phyloP scores from a whole-genome alignment of 1,140 invertebrate species.

The Hylaeus volcanicus region DNA sequence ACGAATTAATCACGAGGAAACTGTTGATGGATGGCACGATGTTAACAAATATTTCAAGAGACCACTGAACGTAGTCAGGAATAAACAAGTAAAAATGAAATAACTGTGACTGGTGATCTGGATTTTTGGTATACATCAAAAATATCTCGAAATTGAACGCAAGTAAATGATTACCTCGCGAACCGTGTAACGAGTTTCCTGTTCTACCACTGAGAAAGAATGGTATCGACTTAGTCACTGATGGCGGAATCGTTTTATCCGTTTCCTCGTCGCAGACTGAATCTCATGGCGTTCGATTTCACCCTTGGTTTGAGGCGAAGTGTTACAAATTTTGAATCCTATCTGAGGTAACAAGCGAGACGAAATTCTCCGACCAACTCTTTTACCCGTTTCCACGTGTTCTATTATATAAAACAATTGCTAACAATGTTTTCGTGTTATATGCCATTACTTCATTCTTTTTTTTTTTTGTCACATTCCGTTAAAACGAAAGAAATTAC shows the following conservation, averaged over 20 bases:
- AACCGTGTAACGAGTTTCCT: conserved; percentile 35
- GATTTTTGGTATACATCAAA: not conserved
- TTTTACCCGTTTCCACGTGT: too few species aligned
- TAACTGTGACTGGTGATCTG: not conserved
- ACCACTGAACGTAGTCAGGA: too few species aligned
- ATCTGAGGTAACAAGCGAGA: not conserved
- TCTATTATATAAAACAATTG: not conserved
- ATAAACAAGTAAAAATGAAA: too few species aligned
- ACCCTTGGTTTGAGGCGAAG: not conserved
- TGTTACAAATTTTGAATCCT: conserved; percentile 3
- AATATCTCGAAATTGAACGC: not conserved
- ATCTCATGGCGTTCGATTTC: conserved; percentile 14
- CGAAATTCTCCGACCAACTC: not conserved
- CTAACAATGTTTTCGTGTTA: too few species aligned
- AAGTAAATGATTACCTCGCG: conserved; percentile 9
- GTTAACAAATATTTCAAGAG: not conserved
- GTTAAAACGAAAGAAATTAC: not conserved
- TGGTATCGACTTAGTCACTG: conserved; percentile 19
- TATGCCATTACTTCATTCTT: not conserved
- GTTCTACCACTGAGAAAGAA: conserved; percentile 19
- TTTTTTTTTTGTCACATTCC: not conserved
- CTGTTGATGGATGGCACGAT: not conserved
- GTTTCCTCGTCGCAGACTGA: not conserved
- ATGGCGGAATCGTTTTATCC: not conserved
- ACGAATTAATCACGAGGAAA: not conserved